Evolutionary conservation across 53 echinoderm and acorn worm species (phyloP), one percentile per base, ranked within the genome.

Genomic region (Temnopleurus reevesii): DNA sequence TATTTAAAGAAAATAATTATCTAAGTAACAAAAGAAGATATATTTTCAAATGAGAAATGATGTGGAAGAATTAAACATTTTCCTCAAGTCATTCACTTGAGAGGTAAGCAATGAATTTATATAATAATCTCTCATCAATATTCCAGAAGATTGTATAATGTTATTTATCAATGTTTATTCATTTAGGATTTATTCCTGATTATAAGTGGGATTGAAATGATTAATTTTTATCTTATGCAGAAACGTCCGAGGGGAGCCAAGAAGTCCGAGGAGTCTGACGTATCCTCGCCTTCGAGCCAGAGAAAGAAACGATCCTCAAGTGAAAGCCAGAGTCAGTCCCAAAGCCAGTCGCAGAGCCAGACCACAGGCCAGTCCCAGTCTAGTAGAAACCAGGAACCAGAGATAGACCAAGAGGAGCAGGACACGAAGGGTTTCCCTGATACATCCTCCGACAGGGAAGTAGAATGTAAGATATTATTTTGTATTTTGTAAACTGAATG

Each of bases 271-370:
- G 85, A 45, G 6, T 83, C 55, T 19, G 83, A 83, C 30, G 36
- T 34, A 4, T 36, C 83, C n/a, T 56, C 83, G 15, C 17, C 83
- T 30, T 15, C 55, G 27, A 33, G 6, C 83, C 83, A 53, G 17
- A 55, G 56, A n/a, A 83, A 53, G 23, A 83, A 83, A 55, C 5
- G 54, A 55, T 25, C 56, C 17, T 30, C 83, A 4, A 36, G 1
- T 51, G 80, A 80, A 47, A 47, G 27, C 80, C 80, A 46, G 80
- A 25, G 25, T 47, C 80, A 80, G 80, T 12, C 80, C 60, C 60
- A 60, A 17, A 53, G 53, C 53, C 53, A 53, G 53, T 53, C 53
- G 9, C 53, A 53, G 53, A 12, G 9, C 53, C 8, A 53, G 53
- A 53, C 9, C 17, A 53, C 53, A 53, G 80, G 27, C 80, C 80